A percentile compares a stretch with the other conserved stretches of the same genome.
Conservation (phyloP, 2,797 vertebrate species). For the Etheostoma nigrum region DNA sequence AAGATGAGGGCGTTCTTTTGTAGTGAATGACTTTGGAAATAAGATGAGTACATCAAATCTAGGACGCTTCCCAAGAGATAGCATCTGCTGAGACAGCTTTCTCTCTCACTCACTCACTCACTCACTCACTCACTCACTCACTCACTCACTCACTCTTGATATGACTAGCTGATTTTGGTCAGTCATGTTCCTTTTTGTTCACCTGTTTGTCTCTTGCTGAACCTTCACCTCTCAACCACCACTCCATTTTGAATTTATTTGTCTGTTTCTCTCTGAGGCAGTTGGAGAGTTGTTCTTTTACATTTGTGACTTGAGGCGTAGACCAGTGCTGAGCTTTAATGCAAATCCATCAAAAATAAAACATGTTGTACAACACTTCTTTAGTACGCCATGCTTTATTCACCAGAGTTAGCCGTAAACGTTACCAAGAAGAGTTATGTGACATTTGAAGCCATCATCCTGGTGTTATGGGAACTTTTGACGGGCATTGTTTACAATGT, state of each 20-base stretch:
- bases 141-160: neutral
- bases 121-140: neutral
- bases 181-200: neutral
- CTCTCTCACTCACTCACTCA: neutral
- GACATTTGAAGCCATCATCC: neutral
- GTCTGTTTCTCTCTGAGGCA: too few species aligned
- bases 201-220: neutral
- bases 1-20: neutral
- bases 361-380: neutral
- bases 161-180: slow-evolving; percentile 3
- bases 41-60: slow-evolving; percentile 27
- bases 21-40: slow-evolving; percentile 35
- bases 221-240: neutral
- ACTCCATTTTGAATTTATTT: neutral
- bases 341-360: neutral
- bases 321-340: neutral
- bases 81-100: slow-evolving; percentile 44
- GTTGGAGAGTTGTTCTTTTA: neutral
- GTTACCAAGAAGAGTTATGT: neutral
- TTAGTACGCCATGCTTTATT: neutral
- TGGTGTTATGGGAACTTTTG: neutral
- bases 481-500: neutral
- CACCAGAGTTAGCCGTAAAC: neutral
- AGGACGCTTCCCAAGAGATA: slow-evolving; percentile 35
- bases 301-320: neutral